Percentiles rank a stretch among this genome's conserved stretches.
Evolutionary conservation across 2,113 vertebrate species (phyloP).

Genomic region (Formicarius rufipectus): DNA sequence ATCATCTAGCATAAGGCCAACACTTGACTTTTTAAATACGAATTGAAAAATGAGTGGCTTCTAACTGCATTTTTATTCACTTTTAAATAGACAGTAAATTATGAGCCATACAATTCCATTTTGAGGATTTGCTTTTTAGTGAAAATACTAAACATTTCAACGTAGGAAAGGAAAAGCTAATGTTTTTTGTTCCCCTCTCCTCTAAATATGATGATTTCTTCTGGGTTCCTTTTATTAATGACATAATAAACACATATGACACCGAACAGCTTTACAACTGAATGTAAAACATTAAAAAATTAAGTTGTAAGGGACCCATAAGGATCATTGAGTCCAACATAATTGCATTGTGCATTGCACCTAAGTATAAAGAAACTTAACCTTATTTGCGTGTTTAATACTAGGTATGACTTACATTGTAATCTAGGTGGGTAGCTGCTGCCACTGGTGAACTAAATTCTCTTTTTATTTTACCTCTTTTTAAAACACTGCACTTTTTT

Average conservation of each 20-base stretch:
- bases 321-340: neutral
- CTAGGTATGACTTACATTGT: neutral
- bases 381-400: neutral
- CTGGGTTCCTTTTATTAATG: neutral
- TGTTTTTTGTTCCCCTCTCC: neutral
- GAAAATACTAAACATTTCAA: neutral
- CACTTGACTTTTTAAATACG: neutral
- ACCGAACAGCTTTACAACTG: neutral
- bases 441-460: neutral
- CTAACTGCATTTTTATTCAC: neutral
- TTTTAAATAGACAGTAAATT: neutral
- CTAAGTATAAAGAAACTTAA: neutral
- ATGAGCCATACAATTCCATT: neutral
- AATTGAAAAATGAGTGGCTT: neutral
- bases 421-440: neutral
- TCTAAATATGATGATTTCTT: neutral
- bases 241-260: neutral
- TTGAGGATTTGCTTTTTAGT: neutral
- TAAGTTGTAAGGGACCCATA: neutral
- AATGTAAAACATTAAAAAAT: neutral
- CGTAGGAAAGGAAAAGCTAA: neutral
- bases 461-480: neutral
- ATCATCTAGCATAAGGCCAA: neutral
- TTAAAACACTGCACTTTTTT: neutral
- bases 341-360: neutral